Evolutionary conservation across 35 echinoderm and acorn worm genomes (phyloP).

Genomic region (Strongylocentrotus purpuratus): DNA sequence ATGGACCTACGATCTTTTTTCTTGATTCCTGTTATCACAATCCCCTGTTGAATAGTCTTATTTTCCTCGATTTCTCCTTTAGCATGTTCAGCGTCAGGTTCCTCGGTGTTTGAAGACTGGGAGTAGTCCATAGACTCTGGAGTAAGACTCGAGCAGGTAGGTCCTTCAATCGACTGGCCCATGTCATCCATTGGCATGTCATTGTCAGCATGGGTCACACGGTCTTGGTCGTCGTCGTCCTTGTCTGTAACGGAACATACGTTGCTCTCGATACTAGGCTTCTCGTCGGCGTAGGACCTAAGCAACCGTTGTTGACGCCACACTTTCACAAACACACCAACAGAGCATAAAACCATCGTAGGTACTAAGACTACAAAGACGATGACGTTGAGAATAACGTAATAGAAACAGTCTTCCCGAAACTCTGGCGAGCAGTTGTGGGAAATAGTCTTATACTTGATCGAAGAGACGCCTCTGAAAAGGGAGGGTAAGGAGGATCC

Average conservation of each 20-base stretch:
- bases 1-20: background rate
- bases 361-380: background rate
- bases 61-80: background rate
- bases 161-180: no score
- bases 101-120: no score
- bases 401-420: conserved; percentile 22
- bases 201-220: no score
- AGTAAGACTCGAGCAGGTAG: no score
- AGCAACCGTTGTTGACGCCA: background rate
- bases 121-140: no score
- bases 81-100: background rate
- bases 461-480: background rate
- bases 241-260: background rate
- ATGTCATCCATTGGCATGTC: no score
- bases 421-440: conserved; percentile 6
- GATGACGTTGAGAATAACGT: background rate
- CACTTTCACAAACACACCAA: background rate
- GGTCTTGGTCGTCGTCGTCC: background rate
- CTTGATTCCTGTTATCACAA: background rate
- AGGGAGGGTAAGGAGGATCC: background rate
- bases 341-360: background rate
- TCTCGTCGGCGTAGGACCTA: background rate
- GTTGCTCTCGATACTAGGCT: background rate
- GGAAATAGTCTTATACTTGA: background rate
- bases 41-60: background rate